Evolutionary conservation across 2,113 vertebrate species (phyloP).

Genomic region (Antechinus flavipes): DNA sequence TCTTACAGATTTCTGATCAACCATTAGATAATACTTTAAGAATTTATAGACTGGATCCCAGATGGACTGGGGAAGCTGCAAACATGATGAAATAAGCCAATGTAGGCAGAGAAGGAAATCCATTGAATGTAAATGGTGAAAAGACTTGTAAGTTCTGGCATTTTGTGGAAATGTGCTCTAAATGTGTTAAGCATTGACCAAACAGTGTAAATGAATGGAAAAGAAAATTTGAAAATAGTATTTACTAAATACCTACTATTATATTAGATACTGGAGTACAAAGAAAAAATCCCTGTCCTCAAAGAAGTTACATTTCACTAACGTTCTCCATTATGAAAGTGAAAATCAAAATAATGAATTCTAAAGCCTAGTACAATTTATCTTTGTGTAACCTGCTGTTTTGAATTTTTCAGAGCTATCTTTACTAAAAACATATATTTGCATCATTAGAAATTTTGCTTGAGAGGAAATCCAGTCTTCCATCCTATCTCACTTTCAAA

Average conservation of each 20-base stretch:
- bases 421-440: neutral
- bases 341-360: neutral
- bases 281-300: neutral
- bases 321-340: neutral
- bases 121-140: neutral
- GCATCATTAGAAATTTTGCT: neutral
- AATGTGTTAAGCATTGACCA: neutral
- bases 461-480: neutral
- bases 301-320: neutral
- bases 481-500: neutral
- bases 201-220: neutral
- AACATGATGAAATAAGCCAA: neutral
- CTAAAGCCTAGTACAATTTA: neutral
- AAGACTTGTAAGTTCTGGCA: neutral
- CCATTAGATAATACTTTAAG: neutral
- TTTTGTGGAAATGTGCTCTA: neutral
- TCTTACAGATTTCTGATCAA: neutral
- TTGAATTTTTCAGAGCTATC: neutral
- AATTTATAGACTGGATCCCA: neutral
- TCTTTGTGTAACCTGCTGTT: neutral
- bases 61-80: neutral
- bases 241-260: neutral
- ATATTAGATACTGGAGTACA: neutral
- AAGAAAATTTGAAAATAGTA: neutral
- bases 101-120: neutral